Percentiles rank a stretch among this genome's conserved stretches.
phyloP scores from a whole-genome alignment of 2,113 vertebrate species.

The Chionis minor region DNA sequence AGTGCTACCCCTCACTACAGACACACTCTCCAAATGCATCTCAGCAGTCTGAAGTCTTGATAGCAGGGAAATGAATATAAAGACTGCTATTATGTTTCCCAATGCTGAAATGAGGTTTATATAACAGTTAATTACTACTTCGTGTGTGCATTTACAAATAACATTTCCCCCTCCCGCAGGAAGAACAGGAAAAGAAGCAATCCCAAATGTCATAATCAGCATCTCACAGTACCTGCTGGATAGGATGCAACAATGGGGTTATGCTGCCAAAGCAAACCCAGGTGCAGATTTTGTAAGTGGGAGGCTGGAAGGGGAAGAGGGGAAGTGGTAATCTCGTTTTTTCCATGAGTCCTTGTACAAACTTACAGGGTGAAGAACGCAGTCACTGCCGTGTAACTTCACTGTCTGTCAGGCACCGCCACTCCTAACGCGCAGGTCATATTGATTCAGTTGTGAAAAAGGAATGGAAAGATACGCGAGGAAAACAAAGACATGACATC shows the following conservation, averaged over 20 bases:
- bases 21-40: background rate
- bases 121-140: conserved; percentile 1
- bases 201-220: background rate
- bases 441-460: background rate
- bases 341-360: accelerated
- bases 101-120: background rate
- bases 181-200: background rate
- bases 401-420: background rate
- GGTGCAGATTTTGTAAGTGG: background rate
- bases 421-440: background rate
- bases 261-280: background rate
- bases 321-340: background rate
- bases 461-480: background rate
- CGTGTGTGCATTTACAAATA: conserved; percentile 17
- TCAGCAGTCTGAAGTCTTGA: background rate
- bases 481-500: background rate
- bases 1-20: background rate
- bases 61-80: background rate
- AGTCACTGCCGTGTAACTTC: background rate
- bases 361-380: background rate
- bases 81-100: background rate
- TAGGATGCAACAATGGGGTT: background rate
- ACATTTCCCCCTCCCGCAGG: background rate
- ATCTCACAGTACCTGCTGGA: background rate
- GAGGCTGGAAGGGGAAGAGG: background rate